phyloP scores from a whole-genome alignment of 2,888 invertebrate species.

The Eupithecia tripunctaria region DNA sequence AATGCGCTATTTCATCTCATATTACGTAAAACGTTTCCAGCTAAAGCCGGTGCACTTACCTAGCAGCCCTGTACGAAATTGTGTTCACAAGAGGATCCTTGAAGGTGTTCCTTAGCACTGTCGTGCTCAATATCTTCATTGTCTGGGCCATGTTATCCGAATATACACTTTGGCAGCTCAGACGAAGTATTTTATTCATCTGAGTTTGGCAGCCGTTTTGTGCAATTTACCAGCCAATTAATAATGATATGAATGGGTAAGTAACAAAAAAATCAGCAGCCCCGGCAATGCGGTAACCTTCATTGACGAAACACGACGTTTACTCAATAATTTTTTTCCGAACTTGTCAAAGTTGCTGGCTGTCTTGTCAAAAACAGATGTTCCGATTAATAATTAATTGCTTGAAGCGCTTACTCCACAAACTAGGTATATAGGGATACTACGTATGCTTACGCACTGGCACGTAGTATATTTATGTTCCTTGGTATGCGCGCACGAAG shows the following conservation, averaged over 20 bases:
- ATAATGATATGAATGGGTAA: background rate
- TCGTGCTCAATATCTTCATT: conserved; percentile 65
- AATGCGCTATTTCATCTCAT: background rate
- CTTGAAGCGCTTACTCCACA: too few species aligned
- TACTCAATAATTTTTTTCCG: too few species aligned
- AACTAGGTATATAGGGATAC: too few species aligned
- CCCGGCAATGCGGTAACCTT: background rate
- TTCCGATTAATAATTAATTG: too few species aligned
- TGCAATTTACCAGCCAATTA: background rate
- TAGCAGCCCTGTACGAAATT: conserved; percentile 64
- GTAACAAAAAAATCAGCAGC: background rate
- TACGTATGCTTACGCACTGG: too few species aligned
- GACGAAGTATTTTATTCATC: too few species aligned
- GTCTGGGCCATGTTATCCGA: conserved; percentile 64
- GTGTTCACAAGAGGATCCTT: conserved; percentile 59
- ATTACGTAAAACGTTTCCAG: conserved; percentile 70
- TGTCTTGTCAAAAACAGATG: too few species aligned
- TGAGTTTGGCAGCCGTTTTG: background rate
- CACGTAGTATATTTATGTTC: too few species aligned
- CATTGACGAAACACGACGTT: too few species aligned
- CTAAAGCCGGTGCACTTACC: conserved; percentile 67
- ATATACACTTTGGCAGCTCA: background rate
- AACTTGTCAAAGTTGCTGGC: too few species aligned
- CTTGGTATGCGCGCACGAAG: too few species aligned
- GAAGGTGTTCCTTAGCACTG: conserved; percentile 69